A percentile compares a stretch with the other conserved stretches of the same genome.
Evolutionary conservation across 2,113 vertebrate genomes (phyloP).

Genomic region (Elephantulus edwardii): DNA sequence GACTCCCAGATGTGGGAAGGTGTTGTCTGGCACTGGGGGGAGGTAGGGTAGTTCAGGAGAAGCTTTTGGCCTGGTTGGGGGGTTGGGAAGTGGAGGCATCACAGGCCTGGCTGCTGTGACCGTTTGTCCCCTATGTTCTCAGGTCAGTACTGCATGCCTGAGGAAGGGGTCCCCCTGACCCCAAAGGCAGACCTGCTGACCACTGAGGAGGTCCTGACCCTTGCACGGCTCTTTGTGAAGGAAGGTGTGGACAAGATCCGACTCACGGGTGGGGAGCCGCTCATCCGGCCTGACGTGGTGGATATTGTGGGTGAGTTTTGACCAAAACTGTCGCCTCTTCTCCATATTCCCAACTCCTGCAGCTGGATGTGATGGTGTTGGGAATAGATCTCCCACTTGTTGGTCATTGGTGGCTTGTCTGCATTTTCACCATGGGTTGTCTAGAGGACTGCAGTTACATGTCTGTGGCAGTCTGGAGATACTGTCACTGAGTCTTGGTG

Average conservation of each 20-base stretch:
- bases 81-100: no score
- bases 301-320: constrained; percentile 91
- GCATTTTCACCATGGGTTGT: background rate
- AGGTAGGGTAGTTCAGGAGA: background rate
- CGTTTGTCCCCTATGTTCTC: background rate
- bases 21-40: background rate
- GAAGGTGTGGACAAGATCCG: constrained; percentile 97
- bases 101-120: accelerated
- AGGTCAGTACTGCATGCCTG: constrained; percentile 99
- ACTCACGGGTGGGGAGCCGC: constrained; percentile 96
- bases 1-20: background rate
- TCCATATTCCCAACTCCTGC: background rate
- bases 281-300: constrained; percentile 94
- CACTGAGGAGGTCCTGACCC: constrained; percentile 89
- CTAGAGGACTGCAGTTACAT: background rate
- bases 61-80: background rate
- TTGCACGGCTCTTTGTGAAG: constrained; percentile 93
- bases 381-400: background rate
- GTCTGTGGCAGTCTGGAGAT: background rate
- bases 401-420: background rate
- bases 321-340: accelerated
- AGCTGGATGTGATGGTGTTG: background rate
- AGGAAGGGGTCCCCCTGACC: constrained; percentile 94
- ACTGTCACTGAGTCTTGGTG: no score
- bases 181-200: constrained; percentile 91